These are phyloP conservation scores for Procambarus virginalis DNA, from an alignment of 1,140 invertebrate species.

Conservation along the genomic window DNA sequence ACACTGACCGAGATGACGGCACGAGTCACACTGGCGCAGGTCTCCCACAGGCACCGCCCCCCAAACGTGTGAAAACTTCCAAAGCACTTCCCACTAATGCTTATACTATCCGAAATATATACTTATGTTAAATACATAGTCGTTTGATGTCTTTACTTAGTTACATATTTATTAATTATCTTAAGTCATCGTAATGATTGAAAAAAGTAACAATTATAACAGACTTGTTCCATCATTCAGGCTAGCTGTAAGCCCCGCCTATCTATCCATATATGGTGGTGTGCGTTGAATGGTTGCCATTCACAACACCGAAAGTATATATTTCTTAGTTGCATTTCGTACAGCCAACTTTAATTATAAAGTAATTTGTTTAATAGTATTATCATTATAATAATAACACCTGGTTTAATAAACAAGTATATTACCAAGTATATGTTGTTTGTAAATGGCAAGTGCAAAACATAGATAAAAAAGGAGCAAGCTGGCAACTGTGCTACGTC, in stretches of 20 bases:
- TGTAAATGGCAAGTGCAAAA: neutral
- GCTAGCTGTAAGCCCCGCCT: neutral
- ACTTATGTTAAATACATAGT: neutral
- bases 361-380: too few species aligned
- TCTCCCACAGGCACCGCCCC: neutral
- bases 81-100: neutral
- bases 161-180: too few species aligned
- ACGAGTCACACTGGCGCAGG: neutral
- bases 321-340: neutral
- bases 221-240: neutral
- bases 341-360: neutral
- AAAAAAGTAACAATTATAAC: too few species aligned
- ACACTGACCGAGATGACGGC: neutral
- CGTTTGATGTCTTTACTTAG: neutral
- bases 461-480: neutral
- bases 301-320: neutral
- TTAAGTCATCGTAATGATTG: too few species aligned
- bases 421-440: too few species aligned
- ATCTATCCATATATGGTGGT: neutral
- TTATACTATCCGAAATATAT: neutral
- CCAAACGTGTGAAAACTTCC: neutral
- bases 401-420: neutral
- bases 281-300: neutral
- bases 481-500: neutral
- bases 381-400: neutral